Evolutionary conservation across 2,113 vertebrate species (phyloP).

Genomic region (Anhinga rufa): DNA sequence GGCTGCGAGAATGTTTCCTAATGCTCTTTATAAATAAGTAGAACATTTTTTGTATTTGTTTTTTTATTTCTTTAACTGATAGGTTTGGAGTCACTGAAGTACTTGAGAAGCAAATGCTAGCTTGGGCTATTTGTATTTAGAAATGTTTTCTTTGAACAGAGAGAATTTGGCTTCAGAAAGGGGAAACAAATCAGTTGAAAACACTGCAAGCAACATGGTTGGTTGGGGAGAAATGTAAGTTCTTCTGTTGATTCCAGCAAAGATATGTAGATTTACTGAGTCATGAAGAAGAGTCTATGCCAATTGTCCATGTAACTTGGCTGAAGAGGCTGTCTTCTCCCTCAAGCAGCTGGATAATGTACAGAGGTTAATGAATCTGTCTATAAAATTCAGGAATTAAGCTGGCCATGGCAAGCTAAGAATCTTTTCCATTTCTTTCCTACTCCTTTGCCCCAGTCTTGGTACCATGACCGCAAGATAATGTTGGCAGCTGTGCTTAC

Average conservation of each 20-base stretch:
- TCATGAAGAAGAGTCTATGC: neutral
- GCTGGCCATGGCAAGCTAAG: neutral
- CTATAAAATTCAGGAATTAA: neutral
- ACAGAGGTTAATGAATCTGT: neutral
- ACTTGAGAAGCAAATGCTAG: neutral
- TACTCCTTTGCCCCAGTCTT: neutral
- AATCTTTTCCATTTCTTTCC: neutral
- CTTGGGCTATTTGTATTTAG: neutral
- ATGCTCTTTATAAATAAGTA: neutral
- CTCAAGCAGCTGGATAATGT: neutral
- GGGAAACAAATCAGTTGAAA: neutral
- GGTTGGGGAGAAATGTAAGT: neutral
- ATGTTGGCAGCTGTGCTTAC: neutral
- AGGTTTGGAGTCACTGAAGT: neutral
- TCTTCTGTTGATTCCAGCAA: neutral
- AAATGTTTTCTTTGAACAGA: neutral
- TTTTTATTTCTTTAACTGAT: neutral
- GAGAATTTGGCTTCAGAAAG: neutral
- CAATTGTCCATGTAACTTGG: neutral
- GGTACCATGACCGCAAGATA: rapidly evolving
- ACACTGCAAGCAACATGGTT: rapidly evolving
- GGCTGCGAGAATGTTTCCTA: neutral
- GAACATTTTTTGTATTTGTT: neutral
- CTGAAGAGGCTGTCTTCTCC: neutral
- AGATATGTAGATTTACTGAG: neutral